phyloP scores from a whole-genome alignment of 2,113 vertebrate species.

The Fulmarus glacialis region DNA sequence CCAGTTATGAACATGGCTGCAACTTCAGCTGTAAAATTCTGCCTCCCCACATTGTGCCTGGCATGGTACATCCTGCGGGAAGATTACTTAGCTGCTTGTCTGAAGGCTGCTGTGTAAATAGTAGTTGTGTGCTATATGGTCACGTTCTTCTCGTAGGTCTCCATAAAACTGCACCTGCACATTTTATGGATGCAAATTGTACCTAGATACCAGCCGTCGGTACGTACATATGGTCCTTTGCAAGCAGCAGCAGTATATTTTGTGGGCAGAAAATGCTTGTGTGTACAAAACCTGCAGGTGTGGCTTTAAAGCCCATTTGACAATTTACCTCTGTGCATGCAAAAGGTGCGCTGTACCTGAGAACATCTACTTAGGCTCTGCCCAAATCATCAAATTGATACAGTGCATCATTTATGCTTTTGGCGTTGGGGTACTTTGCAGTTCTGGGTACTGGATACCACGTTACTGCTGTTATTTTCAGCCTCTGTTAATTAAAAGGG shows the following conservation, averaged over 20 bases:
- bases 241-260: neutral
- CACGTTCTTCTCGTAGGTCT: neutral
- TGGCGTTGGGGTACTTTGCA: neutral
- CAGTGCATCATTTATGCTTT: neutral
- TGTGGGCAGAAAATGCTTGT: neutral
- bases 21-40: neutral
- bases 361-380: neutral
- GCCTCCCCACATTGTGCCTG: neutral
- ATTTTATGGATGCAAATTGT: neutral
- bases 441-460: neutral
- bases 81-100: neutral
- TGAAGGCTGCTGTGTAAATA: neutral
- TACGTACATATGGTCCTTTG: neutral
- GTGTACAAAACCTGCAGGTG: neutral
- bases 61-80: neutral
- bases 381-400: neutral
- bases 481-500: constrained; percentile 6
- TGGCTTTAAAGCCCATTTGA: neutral
- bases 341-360: rapidly evolving
- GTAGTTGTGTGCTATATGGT: neutral
- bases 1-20: neutral
- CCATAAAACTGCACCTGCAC: neutral
- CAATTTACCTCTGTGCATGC: neutral
- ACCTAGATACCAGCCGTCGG: neutral
- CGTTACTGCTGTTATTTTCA: neutral